A percentile compares a stretch with the other conserved stretches of the same genome.
Conservation (phyloP, 2,888 invertebrate species). For the Hofmannophila pseudospretella region DNA sequence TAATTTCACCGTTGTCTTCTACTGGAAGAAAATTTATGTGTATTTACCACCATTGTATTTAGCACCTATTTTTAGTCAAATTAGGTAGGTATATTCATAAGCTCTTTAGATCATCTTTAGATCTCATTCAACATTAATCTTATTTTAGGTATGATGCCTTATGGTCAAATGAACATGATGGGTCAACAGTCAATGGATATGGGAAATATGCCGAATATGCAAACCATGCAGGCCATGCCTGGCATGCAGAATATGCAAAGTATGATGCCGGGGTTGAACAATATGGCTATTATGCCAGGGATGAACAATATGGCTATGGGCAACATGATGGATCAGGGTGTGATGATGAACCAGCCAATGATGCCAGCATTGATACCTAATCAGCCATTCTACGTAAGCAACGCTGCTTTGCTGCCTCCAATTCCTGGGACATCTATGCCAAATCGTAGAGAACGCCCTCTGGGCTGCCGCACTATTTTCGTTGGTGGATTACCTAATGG, state of each 20-base stretch:
- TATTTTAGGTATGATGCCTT: background rate
- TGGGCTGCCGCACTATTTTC: slow-evolving; percentile 94
- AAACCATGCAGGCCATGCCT: slow-evolving; percentile 22
- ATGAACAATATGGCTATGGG: too few relatives aligned
- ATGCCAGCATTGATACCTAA: slow-evolving; percentile 24
- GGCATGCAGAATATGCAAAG: slow-evolving; percentile 24
- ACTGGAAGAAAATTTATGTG: too few relatives aligned
- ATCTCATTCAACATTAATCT: too few relatives aligned
- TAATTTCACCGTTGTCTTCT: too few relatives aligned
- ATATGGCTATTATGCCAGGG: slow-evolving; percentile 38
- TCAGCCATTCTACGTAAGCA: slow-evolving; percentile 76
- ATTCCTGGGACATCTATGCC: slow-evolving; percentile 88
- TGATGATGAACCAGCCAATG: slow-evolving; percentile 59
- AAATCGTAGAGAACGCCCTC: slow-evolving; percentile 89
- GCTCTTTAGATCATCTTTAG: too few relatives aligned
- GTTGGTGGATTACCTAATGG: slow-evolving; percentile 94
- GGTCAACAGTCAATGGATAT: slow-evolving; percentile 32
- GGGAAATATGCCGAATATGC: slow-evolving; percentile 33
- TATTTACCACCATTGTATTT: too few relatives aligned
- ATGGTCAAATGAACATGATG: slow-evolving; percentile 19
- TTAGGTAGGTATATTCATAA: too few relatives aligned
- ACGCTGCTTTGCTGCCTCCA: slow-evolving; percentile 90
- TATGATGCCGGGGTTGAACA: slow-evolving; percentile 25
- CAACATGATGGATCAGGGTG: slow-evolving; percentile 76
- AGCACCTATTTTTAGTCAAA: too few relatives aligned